Evolutionary conservation across 2,888 invertebrate genomes (phyloP), one percentile per base, ranked within the genome.

Genomic region (Eilema sororculum): DNA sequence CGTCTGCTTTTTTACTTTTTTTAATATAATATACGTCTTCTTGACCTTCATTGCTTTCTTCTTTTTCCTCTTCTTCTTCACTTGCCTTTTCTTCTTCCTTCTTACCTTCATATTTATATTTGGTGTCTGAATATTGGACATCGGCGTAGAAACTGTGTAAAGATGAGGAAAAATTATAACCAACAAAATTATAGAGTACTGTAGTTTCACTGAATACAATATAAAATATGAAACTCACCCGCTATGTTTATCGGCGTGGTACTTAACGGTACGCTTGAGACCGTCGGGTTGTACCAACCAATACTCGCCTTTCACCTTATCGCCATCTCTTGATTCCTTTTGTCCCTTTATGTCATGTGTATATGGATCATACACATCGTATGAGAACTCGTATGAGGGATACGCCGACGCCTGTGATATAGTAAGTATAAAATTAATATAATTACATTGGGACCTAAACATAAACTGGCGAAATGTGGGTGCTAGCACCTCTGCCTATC

Each of bases 331-430:
- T 33, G 80, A 77, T 81, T 96, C 96, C 61, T 94, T 88, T 73
- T 96, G 96, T 69, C 91, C 93, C 85, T 96, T 96, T 71, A 90
- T 87, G 85, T 96, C 96, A 75, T 96, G 95, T 25, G 96, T 96
- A 84, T 96, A 93, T 67, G 95, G 95, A 85, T 96, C 96, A 71
- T 92, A 85, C 68, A 96, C 96, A 80, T 93, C 93, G 86, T 96
- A 96, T 76, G 94, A 95, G 92, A 94, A 96, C 80, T 95, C 94
- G 86, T 95, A 95, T 86, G 91, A 90, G 74, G 95, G 95, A 92
- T 94, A 93, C 89, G 94, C 81, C 89, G 84, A 86, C 67, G 92
- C 94, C 95, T 94, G 78, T 13, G 77, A 80, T 30, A 62, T n/a
- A 28, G 24, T 10, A 65, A 8, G 13, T 65, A 56, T n/a, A 30